Conservation (phyloP, 1,140 invertebrate genomes). For the Glomeris maerens region DNA sequence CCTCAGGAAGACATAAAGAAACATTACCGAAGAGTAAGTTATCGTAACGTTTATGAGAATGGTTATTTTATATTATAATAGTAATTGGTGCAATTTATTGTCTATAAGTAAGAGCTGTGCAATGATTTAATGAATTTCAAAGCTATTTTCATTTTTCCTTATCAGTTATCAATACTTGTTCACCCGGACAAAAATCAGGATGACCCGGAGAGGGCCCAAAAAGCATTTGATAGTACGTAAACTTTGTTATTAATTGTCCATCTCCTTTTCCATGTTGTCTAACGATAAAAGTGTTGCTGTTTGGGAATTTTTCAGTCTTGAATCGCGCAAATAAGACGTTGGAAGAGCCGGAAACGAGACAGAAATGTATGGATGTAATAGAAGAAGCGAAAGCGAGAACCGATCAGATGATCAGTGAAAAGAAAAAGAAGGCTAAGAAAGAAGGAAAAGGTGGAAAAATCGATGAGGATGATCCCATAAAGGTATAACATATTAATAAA, state of each 20-base stretch:
- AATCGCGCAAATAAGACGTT: slow-evolving; percentile 93
- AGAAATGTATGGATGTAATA: slow-evolving; percentile 90
- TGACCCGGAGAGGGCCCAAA: slow-evolving; percentile 84
- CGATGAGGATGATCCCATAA: slow-evolving; percentile 86
- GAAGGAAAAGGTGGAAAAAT: slow-evolving; percentile 66
- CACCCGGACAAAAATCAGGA: slow-evolving; percentile 98
- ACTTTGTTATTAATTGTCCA: slow-evolving; percentile 6
- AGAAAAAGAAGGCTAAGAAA: slow-evolving; percentile 85
- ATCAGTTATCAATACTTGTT: slow-evolving; percentile 82
- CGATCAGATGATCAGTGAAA: slow-evolving; percentile 87
- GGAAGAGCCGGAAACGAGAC: slow-evolving; percentile 84
- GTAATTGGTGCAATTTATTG: too few relatives aligned
- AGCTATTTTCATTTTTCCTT: too few relatives aligned
- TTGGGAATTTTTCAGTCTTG: slow-evolving; percentile 60
- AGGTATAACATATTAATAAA: slow-evolving; percentile 20
- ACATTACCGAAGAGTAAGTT: slow-evolving; percentile 69
- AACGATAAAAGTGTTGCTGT: slow-evolving; percentile 13
- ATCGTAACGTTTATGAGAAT: too few relatives aligned
- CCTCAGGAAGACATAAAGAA: slow-evolving; percentile 86
- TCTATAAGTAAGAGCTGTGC: too few relatives aligned
- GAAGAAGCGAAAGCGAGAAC: slow-evolving; percentile 91
- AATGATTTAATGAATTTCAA: too few relatives aligned
- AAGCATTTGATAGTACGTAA: slow-evolving; percentile 39
- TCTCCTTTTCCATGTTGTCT: slow-evolving; percentile 11
- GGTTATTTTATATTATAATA: too few relatives aligned